phyloP scores from a whole-genome alignment of 2,888 invertebrate genomes.

The Gandaritis pyraliata region DNA sequence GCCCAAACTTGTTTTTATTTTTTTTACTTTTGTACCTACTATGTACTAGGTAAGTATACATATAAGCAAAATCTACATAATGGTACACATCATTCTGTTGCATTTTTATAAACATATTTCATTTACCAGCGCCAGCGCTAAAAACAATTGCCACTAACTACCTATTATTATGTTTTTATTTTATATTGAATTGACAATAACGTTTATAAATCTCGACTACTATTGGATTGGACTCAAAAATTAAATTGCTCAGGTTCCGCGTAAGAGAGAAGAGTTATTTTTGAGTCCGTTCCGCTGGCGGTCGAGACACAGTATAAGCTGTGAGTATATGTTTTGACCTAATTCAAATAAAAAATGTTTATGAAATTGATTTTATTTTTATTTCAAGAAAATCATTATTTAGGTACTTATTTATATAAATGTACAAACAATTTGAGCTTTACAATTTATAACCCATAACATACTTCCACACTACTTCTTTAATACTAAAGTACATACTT shows the following conservation, averaged over 20 bases:
- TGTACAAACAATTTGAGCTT: constrained; percentile 53
- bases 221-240: background rate
- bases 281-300: background rate
- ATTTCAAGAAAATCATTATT: constrained; percentile 43
- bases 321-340: constrained; percentile 1
- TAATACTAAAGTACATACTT: background rate
- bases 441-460: constrained; percentile 7
- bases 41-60: background rate
- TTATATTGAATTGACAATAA: background rate
- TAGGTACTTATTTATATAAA: constrained; percentile 44
- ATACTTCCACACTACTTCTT: background rate
- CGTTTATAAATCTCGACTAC: background rate
- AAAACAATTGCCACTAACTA: too few relatives aligned
- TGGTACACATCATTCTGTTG: constrained; percentile 1
- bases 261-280: too few relatives aligned
- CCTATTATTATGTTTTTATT: too few relatives aligned
- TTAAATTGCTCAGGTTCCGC: too few relatives aligned
- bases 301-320: background rate
- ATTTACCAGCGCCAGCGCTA: too few relatives aligned
- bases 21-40: constrained; percentile 26
- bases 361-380: constrained; percentile 22
- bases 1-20: constrained; percentile 19
- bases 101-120: constrained; percentile 1
- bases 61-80: too few relatives aligned
- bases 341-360: constrained; percentile 26